Conservation (phyloP, 1,140 invertebrate species). For the Lasioglossum baleicum region DNA sequence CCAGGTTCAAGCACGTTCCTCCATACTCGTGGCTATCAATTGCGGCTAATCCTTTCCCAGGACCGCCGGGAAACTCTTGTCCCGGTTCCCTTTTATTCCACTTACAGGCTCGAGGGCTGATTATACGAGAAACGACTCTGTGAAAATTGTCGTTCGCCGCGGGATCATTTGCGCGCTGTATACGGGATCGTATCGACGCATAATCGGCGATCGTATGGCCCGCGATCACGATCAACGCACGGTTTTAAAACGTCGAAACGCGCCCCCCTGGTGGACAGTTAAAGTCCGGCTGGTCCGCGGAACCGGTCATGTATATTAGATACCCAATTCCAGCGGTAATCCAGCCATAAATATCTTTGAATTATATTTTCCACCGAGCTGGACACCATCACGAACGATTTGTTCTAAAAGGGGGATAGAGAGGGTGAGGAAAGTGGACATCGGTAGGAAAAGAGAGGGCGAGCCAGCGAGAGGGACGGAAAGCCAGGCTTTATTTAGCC, state of each 20-base stretch:
- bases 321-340: conserved; percentile 77
- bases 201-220: conserved; percentile 20
- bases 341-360: conserved; percentile 78
- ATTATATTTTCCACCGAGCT: conserved; percentile 76
- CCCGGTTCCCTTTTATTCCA: background rate
- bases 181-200: background rate
- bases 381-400: conserved; percentile 71
- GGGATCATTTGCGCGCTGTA: background rate
- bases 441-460: background rate
- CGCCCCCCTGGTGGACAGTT: conserved; percentile 52
- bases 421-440: conserved; percentile 16
- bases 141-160: background rate
- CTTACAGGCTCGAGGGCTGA: background rate
- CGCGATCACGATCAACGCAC: background rate
- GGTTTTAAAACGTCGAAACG: conserved; percentile 27
- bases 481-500: conserved; percentile 73
- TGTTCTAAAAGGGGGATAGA: conserved; percentile 64
- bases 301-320: conserved; percentile 76
- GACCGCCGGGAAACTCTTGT: conserved; percentile 59
- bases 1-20: conserved; percentile 54
- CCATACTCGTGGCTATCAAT: conserved; percentile 63
- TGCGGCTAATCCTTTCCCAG: conserved; percentile 63
- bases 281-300: conserved; percentile 58
- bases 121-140: background rate
- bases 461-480: conserved; percentile 11